phyloP scores from a whole-genome alignment of 2,113 vertebrate genomes.

The Saccopteryx bilineata region DNA sequence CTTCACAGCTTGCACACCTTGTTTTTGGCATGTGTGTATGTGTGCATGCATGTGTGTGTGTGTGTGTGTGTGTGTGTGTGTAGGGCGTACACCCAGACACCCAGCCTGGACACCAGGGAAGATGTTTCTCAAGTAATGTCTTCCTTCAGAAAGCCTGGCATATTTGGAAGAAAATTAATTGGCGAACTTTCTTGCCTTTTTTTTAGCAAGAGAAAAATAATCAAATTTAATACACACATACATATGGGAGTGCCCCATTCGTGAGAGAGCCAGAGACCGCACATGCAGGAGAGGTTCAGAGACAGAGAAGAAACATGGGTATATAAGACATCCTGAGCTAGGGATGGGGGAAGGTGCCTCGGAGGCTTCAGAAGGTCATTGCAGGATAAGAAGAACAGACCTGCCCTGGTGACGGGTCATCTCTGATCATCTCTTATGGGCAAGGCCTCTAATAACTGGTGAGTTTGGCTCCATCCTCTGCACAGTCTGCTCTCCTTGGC shows the following conservation, averaged over 20 bases:
- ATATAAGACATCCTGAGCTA: background rate
- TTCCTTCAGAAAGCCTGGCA: background rate
- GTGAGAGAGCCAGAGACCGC: background rate
- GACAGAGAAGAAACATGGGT: background rate
- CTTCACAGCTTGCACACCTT: background rate
- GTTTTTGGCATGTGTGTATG: fast-evolving
- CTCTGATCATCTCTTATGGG: background rate
- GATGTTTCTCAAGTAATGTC: background rate
- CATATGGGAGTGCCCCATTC: background rate
- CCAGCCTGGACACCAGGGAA: background rate
- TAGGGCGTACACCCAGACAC: background rate
- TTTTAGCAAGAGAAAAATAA: background rate
- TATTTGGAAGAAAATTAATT: background rate
- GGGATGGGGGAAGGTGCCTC: background rate
- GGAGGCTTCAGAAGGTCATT: background rate
- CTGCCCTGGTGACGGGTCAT: background rate
- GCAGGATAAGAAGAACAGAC: background rate
- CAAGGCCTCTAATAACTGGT: background rate
- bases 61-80: no score
- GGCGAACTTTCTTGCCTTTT: background rate
- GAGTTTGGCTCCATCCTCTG: background rate
- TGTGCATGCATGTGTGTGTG: fast-evolving
- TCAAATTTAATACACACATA: background rate
- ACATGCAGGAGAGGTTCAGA: background rate
- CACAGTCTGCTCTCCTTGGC: background rate